Percentiles rank a stretch among this genome's conserved stretches.
Conservation (phyloP, 1,140 invertebrate species). For the Sesamia nonagrioides region DNA sequence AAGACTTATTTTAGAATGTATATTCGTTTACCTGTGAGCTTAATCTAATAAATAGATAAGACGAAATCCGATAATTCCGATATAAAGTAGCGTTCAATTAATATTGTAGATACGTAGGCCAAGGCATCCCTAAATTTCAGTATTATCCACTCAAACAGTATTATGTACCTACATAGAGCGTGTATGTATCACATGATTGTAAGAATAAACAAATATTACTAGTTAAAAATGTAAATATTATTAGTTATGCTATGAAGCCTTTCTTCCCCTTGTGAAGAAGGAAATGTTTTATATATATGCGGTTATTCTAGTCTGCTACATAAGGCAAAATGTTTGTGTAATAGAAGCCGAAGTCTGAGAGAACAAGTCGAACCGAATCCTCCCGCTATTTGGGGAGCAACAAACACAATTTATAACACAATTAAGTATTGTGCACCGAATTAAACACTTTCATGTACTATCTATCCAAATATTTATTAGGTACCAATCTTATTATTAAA, state of each 20-base stretch:
- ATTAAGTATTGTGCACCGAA: not conserved
- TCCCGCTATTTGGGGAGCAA: not conserved
- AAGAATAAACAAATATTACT: constrained; percentile 36
- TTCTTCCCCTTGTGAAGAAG: constrained; percentile 1
- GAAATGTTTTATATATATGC: constrained; percentile 32
- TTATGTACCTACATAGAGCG: constrained; percentile 40
- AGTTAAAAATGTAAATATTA: constrained; percentile 15
- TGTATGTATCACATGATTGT: constrained; percentile 21
- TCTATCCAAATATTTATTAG: not conserved
- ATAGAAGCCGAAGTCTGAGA: not conserved
- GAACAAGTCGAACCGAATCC: not conserved
- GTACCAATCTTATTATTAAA: not conserved
- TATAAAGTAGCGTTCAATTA: constrained; percentile 35
- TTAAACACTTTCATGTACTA: not conserved
- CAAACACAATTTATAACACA: not conserved
- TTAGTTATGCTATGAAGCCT: constrained; percentile 13
- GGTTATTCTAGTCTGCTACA: constrained; percentile 48
- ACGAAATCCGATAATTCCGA: constrained; percentile 52
- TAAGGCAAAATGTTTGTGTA: constrained; percentile 23
- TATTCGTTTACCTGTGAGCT: constrained; percentile 60
- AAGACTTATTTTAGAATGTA: constrained; percentile 66
- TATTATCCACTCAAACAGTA: constrained; percentile 48
- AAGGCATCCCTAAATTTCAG: constrained; percentile 23
- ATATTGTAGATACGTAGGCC: constrained; percentile 32
- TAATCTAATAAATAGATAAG: constrained; percentile 52